Percentiles rank a stretch among this genome's conserved stretches.
These are phyloP conservation scores for Botia kubotai DNA, from an alignment of 2,797 vertebrate species.

Conservation along the genomic window DNA sequence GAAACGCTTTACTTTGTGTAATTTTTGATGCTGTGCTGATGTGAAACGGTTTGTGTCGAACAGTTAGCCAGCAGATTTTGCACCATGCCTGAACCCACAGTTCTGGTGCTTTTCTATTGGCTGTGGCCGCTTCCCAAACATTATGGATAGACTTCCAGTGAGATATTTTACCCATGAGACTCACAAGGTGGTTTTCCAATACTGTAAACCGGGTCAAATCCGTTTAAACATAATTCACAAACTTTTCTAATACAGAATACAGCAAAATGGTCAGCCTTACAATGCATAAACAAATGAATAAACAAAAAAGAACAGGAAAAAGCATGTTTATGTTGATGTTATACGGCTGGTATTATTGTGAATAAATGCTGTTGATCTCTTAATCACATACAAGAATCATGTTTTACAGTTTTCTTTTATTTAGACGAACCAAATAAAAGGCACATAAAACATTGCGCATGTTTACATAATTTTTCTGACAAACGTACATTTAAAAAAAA, in stretches of 20 bases:
- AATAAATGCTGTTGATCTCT: background rate
- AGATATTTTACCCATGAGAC: background rate
- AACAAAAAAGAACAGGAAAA: background rate
- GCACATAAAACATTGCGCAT: constrained; percentile 97
- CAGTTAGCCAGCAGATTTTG: background rate
- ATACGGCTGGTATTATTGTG: background rate
- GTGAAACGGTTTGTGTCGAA: background rate
- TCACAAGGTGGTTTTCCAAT: too few species aligned
- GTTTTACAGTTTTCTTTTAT: constrained; percentile 94
- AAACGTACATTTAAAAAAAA: constrained; percentile 96
- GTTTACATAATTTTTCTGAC: constrained; percentile 99
- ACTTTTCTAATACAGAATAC: too few species aligned
- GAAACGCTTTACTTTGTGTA: background rate
- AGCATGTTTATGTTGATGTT: background rate
- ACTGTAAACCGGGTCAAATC: too few species aligned
- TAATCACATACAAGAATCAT: constrained; percentile 52
- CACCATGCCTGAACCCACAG: background rate
- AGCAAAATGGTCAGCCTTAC: too few species aligned
- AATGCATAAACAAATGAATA: too few species aligned
- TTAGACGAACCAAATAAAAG: constrained; percentile 99
- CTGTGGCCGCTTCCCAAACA: background rate
- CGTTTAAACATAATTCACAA: too few species aligned
- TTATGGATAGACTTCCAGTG: background rate
- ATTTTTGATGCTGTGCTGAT: background rate
- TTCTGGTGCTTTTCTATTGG: background rate